Evolutionary conservation across 2,888 invertebrate genomes (phyloP).

Genomic region (Agrotis ipsilon): DNA sequence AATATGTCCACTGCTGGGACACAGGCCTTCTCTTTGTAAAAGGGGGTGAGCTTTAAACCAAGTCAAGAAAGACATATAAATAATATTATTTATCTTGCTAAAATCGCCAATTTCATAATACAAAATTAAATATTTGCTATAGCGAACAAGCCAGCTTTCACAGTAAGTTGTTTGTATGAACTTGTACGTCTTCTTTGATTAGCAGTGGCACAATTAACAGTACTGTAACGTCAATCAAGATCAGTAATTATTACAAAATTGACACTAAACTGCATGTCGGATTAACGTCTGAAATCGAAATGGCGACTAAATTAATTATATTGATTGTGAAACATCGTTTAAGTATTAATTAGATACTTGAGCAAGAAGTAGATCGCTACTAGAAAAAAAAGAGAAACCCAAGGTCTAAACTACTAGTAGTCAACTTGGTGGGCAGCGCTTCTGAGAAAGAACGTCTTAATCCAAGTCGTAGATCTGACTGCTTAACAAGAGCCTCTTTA

Average conservation of each 20-base stretch:
- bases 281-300: conserved; percentile 34
- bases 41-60: too few species aligned
- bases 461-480: too few species aligned
- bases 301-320: conserved; percentile 25
- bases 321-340: conserved; percentile 40
- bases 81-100: too few species aligned
- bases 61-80: too few species aligned
- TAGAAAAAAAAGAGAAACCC: not conserved
- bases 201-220: not conserved
- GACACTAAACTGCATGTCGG: conserved; percentile 49
- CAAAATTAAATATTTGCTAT: not conserved
- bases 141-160: too few species aligned
- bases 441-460: not conserved
- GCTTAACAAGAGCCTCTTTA: too few species aligned
- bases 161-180: not conserved
- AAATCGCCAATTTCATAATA: not conserved
- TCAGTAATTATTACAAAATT: conserved; percentile 39
- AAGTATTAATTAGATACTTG: not conserved
- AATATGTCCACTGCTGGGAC: too few species aligned
- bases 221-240: conserved; percentile 49
- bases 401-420: not conserved
- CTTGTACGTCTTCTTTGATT: not conserved
- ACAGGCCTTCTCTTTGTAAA: too few species aligned
- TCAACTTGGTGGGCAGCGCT: not conserved
- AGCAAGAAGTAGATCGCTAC: conserved; percentile 1